Conservation (phyloP, 2,113 vertebrate genomes). For the Chaetodon auriga region DNA sequence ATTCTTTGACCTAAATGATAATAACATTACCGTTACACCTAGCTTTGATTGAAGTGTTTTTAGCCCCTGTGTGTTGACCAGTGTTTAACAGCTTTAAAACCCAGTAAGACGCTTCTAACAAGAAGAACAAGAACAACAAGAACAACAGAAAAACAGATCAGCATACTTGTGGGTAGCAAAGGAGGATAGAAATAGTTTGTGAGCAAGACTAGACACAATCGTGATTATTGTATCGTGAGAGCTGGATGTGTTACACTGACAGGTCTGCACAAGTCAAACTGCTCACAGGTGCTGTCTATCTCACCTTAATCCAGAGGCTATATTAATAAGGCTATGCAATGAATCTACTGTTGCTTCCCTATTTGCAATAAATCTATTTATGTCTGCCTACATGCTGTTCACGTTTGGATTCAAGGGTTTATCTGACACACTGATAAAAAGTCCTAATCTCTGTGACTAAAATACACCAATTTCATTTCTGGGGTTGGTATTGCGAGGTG, state of each 20-base stretch:
- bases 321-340: not conserved
- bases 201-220: conserved; percentile 35
- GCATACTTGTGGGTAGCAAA: not conserved
- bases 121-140: no score
- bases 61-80: not conserved
- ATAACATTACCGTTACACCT: not conserved
- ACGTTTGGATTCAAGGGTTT: not conserved
- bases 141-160: not conserved
- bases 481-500: not conserved
- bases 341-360: not conserved
- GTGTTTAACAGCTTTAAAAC: not conserved
- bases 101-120: not conserved
- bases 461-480: not conserved
- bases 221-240: not conserved
- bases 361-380: not conserved
- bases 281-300: not conserved
- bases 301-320: not conserved
- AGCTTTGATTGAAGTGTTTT: not conserved
- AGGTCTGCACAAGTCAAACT: not conserved
- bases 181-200: conserved; percentile 28
- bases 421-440: not conserved
- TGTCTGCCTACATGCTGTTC: not conserved
- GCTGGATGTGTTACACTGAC: not conserved
- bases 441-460: not conserved
- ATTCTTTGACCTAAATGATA: not conserved